phyloP scores from a whole-genome alignment of 2,113 vertebrate genomes.

The Argyrosomus japonicus region DNA sequence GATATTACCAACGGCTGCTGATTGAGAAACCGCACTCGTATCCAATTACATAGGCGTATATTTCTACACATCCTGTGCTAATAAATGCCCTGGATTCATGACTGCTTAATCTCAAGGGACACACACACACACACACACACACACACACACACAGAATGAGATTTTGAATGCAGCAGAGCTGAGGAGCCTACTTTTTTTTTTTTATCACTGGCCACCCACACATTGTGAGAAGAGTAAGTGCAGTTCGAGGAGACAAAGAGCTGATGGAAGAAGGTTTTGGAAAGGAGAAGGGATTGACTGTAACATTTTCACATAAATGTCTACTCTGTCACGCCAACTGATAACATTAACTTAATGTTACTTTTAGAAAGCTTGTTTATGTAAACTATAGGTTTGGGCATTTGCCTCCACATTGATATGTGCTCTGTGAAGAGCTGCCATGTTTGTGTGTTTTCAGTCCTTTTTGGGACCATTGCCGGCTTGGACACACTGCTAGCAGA shows the following conservation, averaged over 20 bases:
- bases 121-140: slow-evolving; percentile 7
- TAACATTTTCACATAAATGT: not conserved
- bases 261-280: slow-evolving; percentile 9
- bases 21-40: slow-evolving; percentile 43
- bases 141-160: slow-evolving; percentile 25
- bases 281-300: not conserved
- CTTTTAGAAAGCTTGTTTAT: not conserved
- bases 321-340: not conserved
- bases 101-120: slow-evolving; percentile 12
- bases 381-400: not conserved
- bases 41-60: slow-evolving; percentile 37
- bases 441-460: no score
- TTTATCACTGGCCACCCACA: slow-evolving; percentile 30
- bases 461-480: no score
- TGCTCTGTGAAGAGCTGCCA: no score
- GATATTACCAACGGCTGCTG: slow-evolving; percentile 40
- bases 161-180: slow-evolving; percentile 9
- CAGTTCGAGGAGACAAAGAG: slow-evolving; percentile 9
- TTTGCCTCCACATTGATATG: no score
- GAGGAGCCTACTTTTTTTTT: not conserved
- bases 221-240: slow-evolving; percentile 4
- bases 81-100: slow-evolving; percentile 24
- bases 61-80: slow-evolving; percentile 30
- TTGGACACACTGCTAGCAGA: no score
- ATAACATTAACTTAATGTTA: not conserved